Percentiles rank a stretch among this genome's conserved stretches.
phyloP scores from a whole-genome alignment of 2,888 invertebrate genomes.

The Acholoe squamosa region DNA sequence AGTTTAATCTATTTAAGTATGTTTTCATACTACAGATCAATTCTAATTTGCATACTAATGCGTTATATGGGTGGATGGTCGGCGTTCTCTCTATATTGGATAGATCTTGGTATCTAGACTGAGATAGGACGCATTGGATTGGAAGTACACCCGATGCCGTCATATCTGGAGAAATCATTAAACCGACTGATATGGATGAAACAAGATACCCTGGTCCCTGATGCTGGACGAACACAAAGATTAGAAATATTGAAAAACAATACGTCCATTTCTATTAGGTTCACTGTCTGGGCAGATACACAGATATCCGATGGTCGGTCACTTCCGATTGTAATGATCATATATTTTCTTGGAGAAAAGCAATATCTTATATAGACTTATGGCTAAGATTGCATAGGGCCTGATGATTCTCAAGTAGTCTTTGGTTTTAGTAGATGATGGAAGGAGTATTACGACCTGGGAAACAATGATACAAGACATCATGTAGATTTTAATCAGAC shows the following conservation, averaged over 20 bases:
- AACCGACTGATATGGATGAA: background rate
- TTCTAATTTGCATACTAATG: no score
- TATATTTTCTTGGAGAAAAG: background rate
- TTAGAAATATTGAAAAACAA: conserved; percentile 27
- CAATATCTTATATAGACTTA: background rate
- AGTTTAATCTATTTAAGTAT: no score
- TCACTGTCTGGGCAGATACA: background rate
- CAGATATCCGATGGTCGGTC: background rate
- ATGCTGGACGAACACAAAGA: background rate
- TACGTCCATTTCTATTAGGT: background rate
- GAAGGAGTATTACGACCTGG: no score
- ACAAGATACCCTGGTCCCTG: background rate
- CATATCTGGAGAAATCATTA: background rate
- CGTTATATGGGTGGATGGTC: background rate
- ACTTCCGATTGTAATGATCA: background rate
- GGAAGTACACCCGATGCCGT: no score
- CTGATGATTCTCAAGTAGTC: no score
- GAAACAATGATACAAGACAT: no score
- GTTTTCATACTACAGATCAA: no score
- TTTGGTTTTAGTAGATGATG: no score
- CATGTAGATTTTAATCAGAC: no score
- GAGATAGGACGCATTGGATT: background rate
- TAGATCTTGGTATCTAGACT: no score
- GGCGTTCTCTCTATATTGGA: background rate
- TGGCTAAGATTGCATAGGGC: no score